Percentiles rank a stretch among this genome's conserved stretches.
Evolutionary conservation across 2,888 invertebrate species (phyloP).

Genomic region (Habrosyne pyritoides): DNA sequence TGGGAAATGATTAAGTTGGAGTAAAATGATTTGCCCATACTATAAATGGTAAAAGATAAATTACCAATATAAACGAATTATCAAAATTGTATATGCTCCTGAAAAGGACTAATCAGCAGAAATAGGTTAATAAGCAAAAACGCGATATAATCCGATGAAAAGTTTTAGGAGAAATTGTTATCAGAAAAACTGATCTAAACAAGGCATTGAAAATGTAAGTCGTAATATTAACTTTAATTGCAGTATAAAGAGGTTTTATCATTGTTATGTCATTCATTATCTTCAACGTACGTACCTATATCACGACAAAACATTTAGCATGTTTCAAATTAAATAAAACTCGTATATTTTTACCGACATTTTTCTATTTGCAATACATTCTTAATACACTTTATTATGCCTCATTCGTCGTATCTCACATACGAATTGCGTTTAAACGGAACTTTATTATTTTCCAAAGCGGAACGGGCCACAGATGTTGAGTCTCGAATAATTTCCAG

Average conservation of each 20-base stretch:
- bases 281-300: background rate
- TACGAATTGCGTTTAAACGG: constrained; percentile 80
- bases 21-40: too few relatives aligned
- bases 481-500: constrained; percentile 68
- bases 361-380: constrained; percentile 76
- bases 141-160: too few relatives aligned
- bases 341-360: constrained; percentile 22
- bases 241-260: background rate
- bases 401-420: constrained; percentile 78
- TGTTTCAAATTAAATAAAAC: constrained; percentile 7
- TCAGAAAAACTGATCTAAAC: too few relatives aligned
- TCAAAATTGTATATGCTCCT: too few relatives aligned
- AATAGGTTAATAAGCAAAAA: too few relatives aligned
- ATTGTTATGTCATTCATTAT: background rate
- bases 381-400: constrained; percentile 77
- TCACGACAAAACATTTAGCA: constrained; percentile 5
- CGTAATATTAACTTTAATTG: too few relatives aligned
- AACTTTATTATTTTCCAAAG: constrained; percentile 79
- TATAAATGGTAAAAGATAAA: too few relatives aligned
- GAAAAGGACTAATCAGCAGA: too few relatives aligned
- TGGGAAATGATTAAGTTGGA: too few relatives aligned
- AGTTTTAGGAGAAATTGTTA: too few relatives aligned
- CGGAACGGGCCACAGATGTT: constrained; percentile 71
- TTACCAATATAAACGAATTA: too few relatives aligned
- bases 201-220: too few relatives aligned